These are phyloP conservation scores for Saturnia japonica DNA, from an alignment of 2,888 invertebrate species.

Conservation along the genomic window DNA sequence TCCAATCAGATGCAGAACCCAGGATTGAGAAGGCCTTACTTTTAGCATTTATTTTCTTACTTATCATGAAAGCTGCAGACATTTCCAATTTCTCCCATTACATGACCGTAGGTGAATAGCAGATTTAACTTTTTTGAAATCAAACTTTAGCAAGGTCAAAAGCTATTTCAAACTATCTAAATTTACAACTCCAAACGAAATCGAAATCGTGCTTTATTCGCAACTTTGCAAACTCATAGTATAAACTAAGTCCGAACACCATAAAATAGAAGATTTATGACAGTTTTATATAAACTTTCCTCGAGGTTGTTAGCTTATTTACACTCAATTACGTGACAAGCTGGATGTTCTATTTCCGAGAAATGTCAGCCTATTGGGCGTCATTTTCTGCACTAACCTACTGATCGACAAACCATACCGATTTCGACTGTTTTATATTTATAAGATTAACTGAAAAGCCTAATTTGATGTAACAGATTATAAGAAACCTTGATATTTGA, in stretches of 20 bases:
- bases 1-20: too few species aligned
- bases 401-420: not conserved
- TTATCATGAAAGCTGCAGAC: too few species aligned
- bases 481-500: not conserved
- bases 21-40: too few species aligned
- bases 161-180: not conserved
- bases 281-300: slow-evolving; percentile 5
- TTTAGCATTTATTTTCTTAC: too few species aligned
- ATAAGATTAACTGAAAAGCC: not conserved
- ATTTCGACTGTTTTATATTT: too few species aligned
- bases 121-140: too few species aligned
- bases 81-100: too few species aligned
- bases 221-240: not conserved
- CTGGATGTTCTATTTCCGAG: not conserved
- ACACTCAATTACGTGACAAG: slow-evolving; percentile 1
- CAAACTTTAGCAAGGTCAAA: not conserved
- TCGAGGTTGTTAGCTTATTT: slow-evolving; percentile 1
- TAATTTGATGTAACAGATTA: not conserved
- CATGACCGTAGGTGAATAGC: too few species aligned
- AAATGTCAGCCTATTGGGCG: not conserved
- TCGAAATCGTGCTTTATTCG: not conserved
- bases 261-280: slow-evolving; percentile 1
- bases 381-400: not conserved
- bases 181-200: not conserved
- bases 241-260: not conserved